A percentile compares a stretch with the other conserved stretches of the same genome.
These are phyloP conservation scores for Calyptomena viridis DNA, from an alignment of 2,113 vertebrate genomes.

Conservation along the genomic window DNA sequence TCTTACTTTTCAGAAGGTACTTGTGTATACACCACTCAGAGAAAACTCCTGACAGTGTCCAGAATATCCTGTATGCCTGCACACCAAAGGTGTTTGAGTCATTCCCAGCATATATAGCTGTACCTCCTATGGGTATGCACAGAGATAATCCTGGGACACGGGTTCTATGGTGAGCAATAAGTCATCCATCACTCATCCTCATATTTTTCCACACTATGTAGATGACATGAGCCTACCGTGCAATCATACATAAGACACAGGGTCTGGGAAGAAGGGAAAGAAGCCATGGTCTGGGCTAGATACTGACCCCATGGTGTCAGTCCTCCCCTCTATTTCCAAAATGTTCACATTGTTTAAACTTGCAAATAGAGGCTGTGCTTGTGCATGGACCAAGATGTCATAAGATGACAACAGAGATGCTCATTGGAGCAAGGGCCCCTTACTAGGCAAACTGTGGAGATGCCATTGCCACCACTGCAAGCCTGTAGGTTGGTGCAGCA, in stretches of 20 bases:
- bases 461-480: not conserved
- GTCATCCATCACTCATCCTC: not conserved
- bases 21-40: not conserved
- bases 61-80: not conserved
- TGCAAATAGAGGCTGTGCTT: not conserved
- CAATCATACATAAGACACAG: not conserved
- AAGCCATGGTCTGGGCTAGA: not conserved
- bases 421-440: not conserved
- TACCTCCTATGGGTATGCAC: not conserved
- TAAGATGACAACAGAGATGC: not conserved
- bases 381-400: not conserved
- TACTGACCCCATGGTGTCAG: fast-evolving
- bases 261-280: not conserved
- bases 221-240: not conserved
- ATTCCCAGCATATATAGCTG: not conserved
- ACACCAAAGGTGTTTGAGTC: not conserved
- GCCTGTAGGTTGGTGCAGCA: not conserved
- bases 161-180: not conserved
- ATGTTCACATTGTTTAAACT: not conserved
- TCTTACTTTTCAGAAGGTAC: not conserved
- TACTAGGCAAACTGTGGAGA: not conserved
- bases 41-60: not conserved
- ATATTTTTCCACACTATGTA: not conserved
- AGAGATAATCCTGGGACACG: not conserved
- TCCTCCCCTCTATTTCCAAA: not conserved